Conservation (phyloP, 2,113 vertebrate genomes). For the Antechinus flavipes region DNA sequence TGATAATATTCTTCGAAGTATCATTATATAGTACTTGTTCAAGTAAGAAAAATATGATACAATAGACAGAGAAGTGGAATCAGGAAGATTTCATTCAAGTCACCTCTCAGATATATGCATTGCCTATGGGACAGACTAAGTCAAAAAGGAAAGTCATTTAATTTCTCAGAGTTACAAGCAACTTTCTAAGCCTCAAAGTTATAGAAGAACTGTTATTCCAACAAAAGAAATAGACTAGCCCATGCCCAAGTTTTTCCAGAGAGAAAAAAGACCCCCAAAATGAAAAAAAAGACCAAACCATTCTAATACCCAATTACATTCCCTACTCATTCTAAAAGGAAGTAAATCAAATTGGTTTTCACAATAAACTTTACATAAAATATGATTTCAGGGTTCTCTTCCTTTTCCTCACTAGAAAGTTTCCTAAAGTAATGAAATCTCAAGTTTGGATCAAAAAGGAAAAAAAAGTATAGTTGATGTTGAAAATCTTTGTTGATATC, state of each 20-base stretch:
- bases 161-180: background rate
- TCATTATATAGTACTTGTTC: background rate
- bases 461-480: background rate
- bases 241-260: background rate
- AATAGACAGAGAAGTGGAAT: background rate
- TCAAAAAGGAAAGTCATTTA: background rate
- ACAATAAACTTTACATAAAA: background rate
- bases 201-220: background rate
- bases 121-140: background rate
- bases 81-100: background rate
- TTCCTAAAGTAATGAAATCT: background rate
- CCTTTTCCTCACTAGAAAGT: background rate
- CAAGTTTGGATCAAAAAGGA: background rate
- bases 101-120: background rate
- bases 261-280: background rate
- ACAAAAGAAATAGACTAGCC: background rate
- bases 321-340: background rate
- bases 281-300: background rate
- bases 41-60: background rate
- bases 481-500: background rate
- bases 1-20: background rate
- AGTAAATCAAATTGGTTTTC: background rate
- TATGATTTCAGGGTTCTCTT: background rate
- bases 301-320: background rate
- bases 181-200: background rate